Base-by-base conservation (phyloP, 2,113 vertebrate genomes). In the Ancistrus triradiatus region DNA sequence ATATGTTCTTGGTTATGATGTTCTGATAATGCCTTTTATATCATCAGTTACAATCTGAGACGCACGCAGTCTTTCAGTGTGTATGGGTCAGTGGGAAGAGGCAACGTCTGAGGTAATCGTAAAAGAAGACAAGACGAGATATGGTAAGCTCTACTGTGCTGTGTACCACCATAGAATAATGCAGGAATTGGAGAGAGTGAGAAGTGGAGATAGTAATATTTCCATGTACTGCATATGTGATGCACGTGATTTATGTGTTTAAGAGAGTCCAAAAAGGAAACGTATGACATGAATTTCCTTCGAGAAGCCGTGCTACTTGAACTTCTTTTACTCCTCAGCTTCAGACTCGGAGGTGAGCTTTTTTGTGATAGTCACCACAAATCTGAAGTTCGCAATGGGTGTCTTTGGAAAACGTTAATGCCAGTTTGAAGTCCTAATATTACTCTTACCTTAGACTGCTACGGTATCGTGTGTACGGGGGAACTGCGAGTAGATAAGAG, bases 401-500 rank as follows among this genome's bases (percentile, higher is more conserved):
- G 2, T 37, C 14, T 1, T 11, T 11, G 14, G 14, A 37, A 37
- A 2, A 10, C 5, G 35, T 37, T 10, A 37, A 33, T 1, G n/a
- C n/a, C n/a, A n/a, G n/a, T n/a, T n/a, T n/a, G n/a, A n/a, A n/a
- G n/a, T n/a, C n/a, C n/a, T n/a, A n/a, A n/a, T n/a, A n/a, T n/a
- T n/a, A n/a, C 19, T 47, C 25, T 71, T 14, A 50, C 40, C 5
- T 66, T 46, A 66, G 63, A 18, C 31, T 67, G 66, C 43, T 37
- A 38, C 17, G 0, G n/a, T 2, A 17, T 80, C 1, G 18, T n/a
- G 1, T 19, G 21, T 47, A 44, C 1, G 2, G 87, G 87, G 11
- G 11, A 55, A 14, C 7, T 89, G 31, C 77, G 61, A 4, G 73
- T 85, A 2, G 55, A 84, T 24, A 81, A 83, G 15, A 57, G 63